Conservation (phyloP, 2,888 invertebrate genomes). For the Imbricaverruca yamaguchii region DNA sequence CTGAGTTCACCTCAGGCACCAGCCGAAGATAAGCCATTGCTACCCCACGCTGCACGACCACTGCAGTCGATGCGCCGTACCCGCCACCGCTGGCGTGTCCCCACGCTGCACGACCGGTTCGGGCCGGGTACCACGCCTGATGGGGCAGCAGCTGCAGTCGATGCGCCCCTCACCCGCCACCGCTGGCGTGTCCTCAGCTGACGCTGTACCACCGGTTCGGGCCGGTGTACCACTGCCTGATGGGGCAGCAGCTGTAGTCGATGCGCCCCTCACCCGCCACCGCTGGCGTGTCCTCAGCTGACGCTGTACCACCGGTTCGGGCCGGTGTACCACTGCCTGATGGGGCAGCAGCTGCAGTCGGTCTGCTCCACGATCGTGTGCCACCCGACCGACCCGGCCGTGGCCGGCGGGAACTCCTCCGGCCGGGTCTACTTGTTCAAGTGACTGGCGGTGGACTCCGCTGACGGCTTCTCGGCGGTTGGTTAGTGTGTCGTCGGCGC, state of each 20-base stretch:
- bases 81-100: too few relatives aligned
- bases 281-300: constrained; percentile 38
- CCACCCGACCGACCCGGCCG: constrained; percentile 41
- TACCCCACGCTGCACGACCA: too few relatives aligned
- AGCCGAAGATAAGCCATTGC: too few relatives aligned
- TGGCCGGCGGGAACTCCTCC: constrained; percentile 45
- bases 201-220: constrained; percentile 40
- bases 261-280: too few relatives aligned
- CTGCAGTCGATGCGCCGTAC: too few relatives aligned
- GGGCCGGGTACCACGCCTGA: too few relatives aligned
- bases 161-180: too few relatives aligned
- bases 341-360: constrained; percentile 38
- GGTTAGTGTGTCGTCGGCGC: too few relatives aligned
- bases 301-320: constrained; percentile 40
- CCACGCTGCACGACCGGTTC: too few relatives aligned
- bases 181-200: constrained; percentile 38
- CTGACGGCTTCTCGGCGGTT: too few relatives aligned
- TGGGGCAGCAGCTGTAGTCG: constrained; percentile 38
- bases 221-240: constrained; percentile 37
- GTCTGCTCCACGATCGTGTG: constrained; percentile 41
- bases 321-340: constrained; percentile 37
- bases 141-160: too few relatives aligned
- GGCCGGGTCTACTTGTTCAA: constrained; percentile 43
- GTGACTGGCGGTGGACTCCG: constrained; percentile 24
- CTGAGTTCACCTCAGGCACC: too few relatives aligned